Evolutionary conservation across 1,140 invertebrate species (phyloP), one percentile per base, ranked within the genome.

Genomic region (Pseudoatta argentina): DNA sequence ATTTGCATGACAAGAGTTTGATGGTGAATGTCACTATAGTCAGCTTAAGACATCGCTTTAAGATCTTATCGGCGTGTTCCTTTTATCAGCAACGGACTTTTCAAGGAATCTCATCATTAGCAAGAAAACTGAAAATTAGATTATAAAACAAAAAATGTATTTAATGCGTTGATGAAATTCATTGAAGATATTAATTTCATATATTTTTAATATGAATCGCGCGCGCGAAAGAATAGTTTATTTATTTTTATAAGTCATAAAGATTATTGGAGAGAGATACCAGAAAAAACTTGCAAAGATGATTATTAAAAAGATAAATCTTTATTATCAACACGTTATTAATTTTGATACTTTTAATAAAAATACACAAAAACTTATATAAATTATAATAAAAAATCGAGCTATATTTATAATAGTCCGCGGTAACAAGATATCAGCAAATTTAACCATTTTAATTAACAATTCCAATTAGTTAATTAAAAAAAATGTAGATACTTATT

Each of bases 1-100:
- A 83, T 83, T 75, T 51, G 69, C 69, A 73, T 83, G 39, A 64
- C 55, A 72, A 81, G 30, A 64, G 14, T 18, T 79, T n/a, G 48
- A 24, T 16, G 18, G 30, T 21, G 7, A 75, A 61, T 63, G 55
- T 51, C 69, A 18, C 39, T 44, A 18, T 14, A 30, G 18, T 48
- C n/a, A 27, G 18, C 27, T 51, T 61, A 16, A 61, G 14, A 30
- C 4, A 16, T 34, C 18, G 34, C 8, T 7, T 24, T n/a, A 27
- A 69, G 64, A 24, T n/a, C 21, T 44, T 53, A 12, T 66, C 6
- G 44, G 3, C 3, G 24, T 2, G 8, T 34, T 6, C 6, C 10
- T 59, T n/a, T 53, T 53, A 8, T 79, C 21, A 24, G 14, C 30
- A 16, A 12, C 21, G 14, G 14, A 24, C 39, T 67, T 55, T 55